Conservation (phyloP, 2,113 vertebrate species). For the Gadus macrocephalus region DNA sequence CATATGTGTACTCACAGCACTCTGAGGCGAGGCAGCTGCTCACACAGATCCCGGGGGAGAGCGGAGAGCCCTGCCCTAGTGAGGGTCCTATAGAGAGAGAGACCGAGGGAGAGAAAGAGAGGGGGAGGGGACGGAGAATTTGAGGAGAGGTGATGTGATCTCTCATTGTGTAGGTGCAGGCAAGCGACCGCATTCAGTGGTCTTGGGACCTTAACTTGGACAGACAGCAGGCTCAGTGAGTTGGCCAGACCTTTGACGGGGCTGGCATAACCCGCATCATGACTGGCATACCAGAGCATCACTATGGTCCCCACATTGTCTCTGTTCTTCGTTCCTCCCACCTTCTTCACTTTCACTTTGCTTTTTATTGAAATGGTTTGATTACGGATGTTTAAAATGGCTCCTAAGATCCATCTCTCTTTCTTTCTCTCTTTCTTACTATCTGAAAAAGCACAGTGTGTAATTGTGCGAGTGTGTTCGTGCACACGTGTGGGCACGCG, state of each 20-base stretch:
- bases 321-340: too few relatives aligned
- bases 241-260: slow-evolving; percentile 16
- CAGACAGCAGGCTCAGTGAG: slow-evolving; percentile 43
- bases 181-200: slow-evolving; percentile 42
- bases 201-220: slow-evolving; percentile 45
- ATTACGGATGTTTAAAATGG: too few relatives aligned
- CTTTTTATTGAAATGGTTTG: too few relatives aligned
- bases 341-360: too few relatives aligned
- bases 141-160: slow-evolving; percentile 6
- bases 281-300: too few relatives aligned
- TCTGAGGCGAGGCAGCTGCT: slow-evolving; percentile 86
- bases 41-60: slow-evolving; percentile 85
- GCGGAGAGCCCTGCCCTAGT: slow-evolving; percentile 82
- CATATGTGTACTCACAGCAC: slow-evolving; percentile 83
- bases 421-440: too few relatives aligned
- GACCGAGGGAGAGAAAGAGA: slow-evolving; percentile 4
- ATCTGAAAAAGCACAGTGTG: background rate
- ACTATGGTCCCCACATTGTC: too few relatives aligned
- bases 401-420: too few relatives aligned
- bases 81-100: slow-evolving; percentile 75
- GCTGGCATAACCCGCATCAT: too few relatives aligned
- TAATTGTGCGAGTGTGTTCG: slow-evolving; percentile 6
- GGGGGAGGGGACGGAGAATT: background rate
- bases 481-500: background rate
- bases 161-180: slow-evolving; percentile 50